Evolutionary conservation across 2,888 invertebrate species (phyloP), one percentile per base, ranked within the genome.

Genomic region (Melieria crassipennis): DNA sequence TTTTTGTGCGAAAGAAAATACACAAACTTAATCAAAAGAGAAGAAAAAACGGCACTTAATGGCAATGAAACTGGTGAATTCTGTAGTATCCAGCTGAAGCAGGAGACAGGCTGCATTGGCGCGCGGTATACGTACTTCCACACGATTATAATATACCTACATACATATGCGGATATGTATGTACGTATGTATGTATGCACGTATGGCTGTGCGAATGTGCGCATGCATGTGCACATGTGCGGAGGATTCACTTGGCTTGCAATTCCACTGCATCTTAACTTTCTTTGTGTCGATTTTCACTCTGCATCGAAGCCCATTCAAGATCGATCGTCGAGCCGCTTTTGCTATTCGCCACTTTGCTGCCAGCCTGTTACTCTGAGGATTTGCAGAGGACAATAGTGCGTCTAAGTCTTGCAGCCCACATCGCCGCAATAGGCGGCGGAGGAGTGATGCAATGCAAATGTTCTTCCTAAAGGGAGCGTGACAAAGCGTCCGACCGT

Each of bases 371-470:
- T 84, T 85, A 81, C 83, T 82, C 83, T 81, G 85, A 85, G 85
- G 85, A 85, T 84, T 85, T 85, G 74, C 83, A 84, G 85, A 85
- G 85, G 85, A 85, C 85, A 85, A 85, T 85, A 85, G 85, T 85
- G 85, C 85, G 85, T 85, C 85, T 85, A 85, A 84, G 78, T 80
- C 73, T 30, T 66, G 65, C 68, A 69, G 70, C 64, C 64, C 61
- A 71, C 62, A 65, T 47, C 71, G 67, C 10, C 11, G 30, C 70
- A 63, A 64, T 30, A 30, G 66, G 46, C 65, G 48, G 58, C 45
- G 48, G 11, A 57, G 11, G 3, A 9, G 16, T 43, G 48, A 16
- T 50, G 50, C 67, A 56, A 57, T 65, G 56, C 56, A 57, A 6
- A 5, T 57, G 3, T 16, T 9, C 30, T 7, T 3, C 11, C 10